Base-by-base conservation (phyloP, 2,113 vertebrate species). In the Rallus limicola region DNA sequence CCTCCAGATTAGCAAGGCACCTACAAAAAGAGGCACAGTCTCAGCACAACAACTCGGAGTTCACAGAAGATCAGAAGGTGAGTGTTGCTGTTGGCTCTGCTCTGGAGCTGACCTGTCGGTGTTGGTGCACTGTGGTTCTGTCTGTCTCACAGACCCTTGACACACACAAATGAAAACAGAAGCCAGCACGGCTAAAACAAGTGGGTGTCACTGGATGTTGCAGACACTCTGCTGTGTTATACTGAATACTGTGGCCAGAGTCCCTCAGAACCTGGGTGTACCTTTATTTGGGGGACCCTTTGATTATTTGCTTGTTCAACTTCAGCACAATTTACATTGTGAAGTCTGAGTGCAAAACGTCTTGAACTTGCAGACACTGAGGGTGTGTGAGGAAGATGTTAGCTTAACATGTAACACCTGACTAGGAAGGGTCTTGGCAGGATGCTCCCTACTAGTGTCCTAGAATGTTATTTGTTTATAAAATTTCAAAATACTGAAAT, bases 11-110 rank as follows among this genome's bases (percentile, higher is more conserved):
- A 87, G 99, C 99, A 59, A 98, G 99, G 96, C 99, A 99, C 76
- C 97, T 99, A 85, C 99, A 99, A 82, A 99, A 99, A 97, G 99
- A 99, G 95, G 99, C 98, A 1, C 99, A 99, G 97, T 98, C 99
- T 70, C 98, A 98, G 72, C 97, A 98, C 87, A 99, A 99, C 95
- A 98, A 98, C 59, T 98, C 99, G 1, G 99, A 99, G 89, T 99
- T 99, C 97, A 99, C 99, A 79, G 99, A 99, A 94, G 99, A 99
- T 89, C 99, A 99, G 96, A 99, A 99, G 99, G 99, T 99, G 98
- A 74, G 90, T 80, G 9, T 63, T 89, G 90, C 75, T 77, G 13
- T 88, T 86, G 70, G 69, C 76, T 74, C 64, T 31, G 75, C 65
- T 58, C 28, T 53, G 58, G 33, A 71, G 21, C 65, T 80, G 26